Evolutionary conservation across 1,140 invertebrate species (phyloP), one percentile per base, ranked within the genome.

Genomic region (Drosophila oshimai): DNA sequence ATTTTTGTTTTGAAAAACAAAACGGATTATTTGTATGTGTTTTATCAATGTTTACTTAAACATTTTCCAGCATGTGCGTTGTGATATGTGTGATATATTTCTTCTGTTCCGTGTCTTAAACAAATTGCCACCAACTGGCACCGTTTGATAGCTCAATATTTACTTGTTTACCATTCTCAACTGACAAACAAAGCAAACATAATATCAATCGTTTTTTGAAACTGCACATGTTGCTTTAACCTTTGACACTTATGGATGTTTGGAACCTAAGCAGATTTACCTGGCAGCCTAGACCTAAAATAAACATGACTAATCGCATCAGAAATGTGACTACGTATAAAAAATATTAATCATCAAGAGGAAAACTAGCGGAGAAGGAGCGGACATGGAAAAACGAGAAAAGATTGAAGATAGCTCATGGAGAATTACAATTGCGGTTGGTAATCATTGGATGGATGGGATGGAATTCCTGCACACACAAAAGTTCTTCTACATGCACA

Each of bases 381-480:
- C 33, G 17, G 31, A 41, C 49, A 36, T 15, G 49, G 49, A 20
- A 28, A 54, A 42, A 80, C 24, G 67, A 31, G 51, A 70, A 55
- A 20, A 67, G 77, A 81, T 86, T 18, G 47, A 36, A 75, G 72
- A 86, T 84, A 74, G 33, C 45, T 44, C 6, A 22, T n/a, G 9
- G 57, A 58, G 51, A 51, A 70, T 41, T 51, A 60, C 80, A 67
- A 86, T 68, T 84, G 79, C 41, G 65, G 60, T 71, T 71, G 50
- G 18, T 68, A 68, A 69, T 73, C 37, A 55, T 4, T n/a, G n/a
- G 20, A 39, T 28, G 29, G 15, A 45, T 42, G 22, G 26, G 34
- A 18, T 33, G 15, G 71, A 44, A 84, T 84, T 84, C 79, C 80
- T 86, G 50, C 64, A 72, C 75, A 72, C 75, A 86, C 64, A 62